phyloP scores from a whole-genome alignment of 2,113 vertebrate genomes.

The Ameiurus melas region DNA sequence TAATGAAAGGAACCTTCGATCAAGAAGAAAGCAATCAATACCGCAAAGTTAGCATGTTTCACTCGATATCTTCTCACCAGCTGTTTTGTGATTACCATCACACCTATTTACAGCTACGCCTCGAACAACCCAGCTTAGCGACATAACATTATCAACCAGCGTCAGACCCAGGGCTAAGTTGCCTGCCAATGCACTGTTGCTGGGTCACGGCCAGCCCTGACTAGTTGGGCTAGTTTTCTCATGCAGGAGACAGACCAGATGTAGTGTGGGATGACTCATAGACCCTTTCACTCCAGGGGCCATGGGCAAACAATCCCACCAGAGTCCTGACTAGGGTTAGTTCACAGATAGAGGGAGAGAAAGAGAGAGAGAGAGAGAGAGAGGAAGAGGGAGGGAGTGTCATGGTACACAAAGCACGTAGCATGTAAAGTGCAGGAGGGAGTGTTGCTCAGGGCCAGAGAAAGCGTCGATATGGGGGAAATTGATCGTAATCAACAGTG shows the following conservation, averaged over 20 bases:
- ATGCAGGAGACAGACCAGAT: constrained; percentile 42
- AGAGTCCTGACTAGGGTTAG: constrained; percentile 40
- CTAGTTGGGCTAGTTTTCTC: constrained; percentile 27
- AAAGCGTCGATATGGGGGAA: constrained; percentile 78
- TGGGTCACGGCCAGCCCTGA: constrained; percentile 16
- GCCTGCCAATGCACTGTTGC: not conserved
- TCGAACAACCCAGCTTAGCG: not conserved
- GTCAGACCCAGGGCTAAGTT: constrained; percentile 26
- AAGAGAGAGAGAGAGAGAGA: constrained; percentile 51
- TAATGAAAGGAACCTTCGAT: constrained; percentile 20
- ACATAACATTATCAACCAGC: constrained; percentile 7
- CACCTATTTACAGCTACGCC: not conserved
- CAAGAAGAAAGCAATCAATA: constrained; percentile 4
- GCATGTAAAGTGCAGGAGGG: constrained; percentile 73
- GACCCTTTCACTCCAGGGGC: constrained; percentile 47
- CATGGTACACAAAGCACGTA: constrained; percentile 77
- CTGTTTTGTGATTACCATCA: not conserved
- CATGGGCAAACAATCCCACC: constrained; percentile 44
- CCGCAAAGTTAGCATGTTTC: not conserved
- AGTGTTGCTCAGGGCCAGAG: constrained; percentile 75
- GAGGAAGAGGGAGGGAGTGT: constrained; percentile 64
- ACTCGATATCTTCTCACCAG: not conserved
- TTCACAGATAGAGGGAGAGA: constrained; percentile 27
- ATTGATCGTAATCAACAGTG: constrained; percentile 81
- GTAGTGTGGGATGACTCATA: constrained; percentile 51